Conservation (phyloP, 2,888 invertebrate species). For the Microctonus hyperodae region DNA sequence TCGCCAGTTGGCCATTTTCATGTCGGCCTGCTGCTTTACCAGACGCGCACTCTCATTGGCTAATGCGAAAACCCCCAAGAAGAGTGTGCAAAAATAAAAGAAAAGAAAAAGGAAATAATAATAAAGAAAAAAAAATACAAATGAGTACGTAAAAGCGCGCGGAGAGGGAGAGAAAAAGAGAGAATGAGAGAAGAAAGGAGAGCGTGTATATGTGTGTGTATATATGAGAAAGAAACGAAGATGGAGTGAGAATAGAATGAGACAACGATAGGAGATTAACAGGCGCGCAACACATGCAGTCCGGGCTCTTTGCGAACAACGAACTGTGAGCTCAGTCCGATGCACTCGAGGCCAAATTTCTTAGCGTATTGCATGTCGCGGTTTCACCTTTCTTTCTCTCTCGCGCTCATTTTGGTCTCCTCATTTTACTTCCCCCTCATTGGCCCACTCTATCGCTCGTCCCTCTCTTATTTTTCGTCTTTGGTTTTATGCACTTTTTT, state of each 20-base stretch:
- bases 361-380: constrained; percentile 25
- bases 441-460: constrained; percentile 18
- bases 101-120: constrained; percentile 25
- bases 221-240: constrained; percentile 10
- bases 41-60: constrained; percentile 56
- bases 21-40: constrained; percentile 47
- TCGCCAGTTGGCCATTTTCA: constrained; percentile 57
- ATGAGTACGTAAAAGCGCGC: constrained; percentile 26
- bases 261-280: constrained; percentile 21
- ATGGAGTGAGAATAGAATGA: constrained; percentile 1
- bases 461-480: constrained; percentile 1
- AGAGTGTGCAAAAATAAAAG: constrained; percentile 41
- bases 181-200: constrained; percentile 33
- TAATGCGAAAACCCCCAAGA: constrained; percentile 49
- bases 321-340: constrained; percentile 34
- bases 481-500: constrained; percentile 28
- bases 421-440: neutral
- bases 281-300: constrained; percentile 33
- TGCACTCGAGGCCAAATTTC: constrained; percentile 36
- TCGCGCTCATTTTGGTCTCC: constrained; percentile 25
- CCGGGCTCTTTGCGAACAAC: constrained; percentile 38
- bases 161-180: constrained; percentile 29
- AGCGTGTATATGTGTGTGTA: constrained; percentile 9
- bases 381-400: constrained; percentile 33
- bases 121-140: constrained; percentile 24